Base-by-base conservation (phyloP, 1,140 invertebrate species). In the Contarinia nasturtii region DNA sequence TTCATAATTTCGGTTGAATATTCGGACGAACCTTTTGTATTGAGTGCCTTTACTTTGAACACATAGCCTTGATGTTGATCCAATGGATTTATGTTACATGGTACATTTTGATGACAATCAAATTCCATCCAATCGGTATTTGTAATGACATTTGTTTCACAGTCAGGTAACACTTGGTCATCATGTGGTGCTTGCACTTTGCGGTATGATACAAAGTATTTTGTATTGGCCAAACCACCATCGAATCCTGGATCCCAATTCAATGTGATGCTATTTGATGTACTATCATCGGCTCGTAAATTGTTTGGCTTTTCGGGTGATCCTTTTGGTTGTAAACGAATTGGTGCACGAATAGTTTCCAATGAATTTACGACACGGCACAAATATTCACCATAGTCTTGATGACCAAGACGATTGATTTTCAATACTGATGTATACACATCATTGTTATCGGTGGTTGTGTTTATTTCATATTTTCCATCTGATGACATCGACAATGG, bases 381-480 rank as follows among this genome's bases (percentile, higher is more conserved):
- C 36, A 76, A 86, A 58, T 94, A 94, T 38, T 88, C 84, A 0
- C 88, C 88, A 57, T 92, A 93, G 59, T 92, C 87, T 10, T 76
- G 71, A 15, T 80, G 73, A 18, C 76, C 75, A 3, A 92, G 73
- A 38, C 81, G 76, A 15, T 76, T 75, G 44, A 93, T 82, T 50
- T 73, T 77, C 4, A 92, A 56, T 0, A 85, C 71, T 1, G 83
- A 88, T 0, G 77, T 79, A 60, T 89, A 92, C 0, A 88, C 76
- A 53, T 94, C 88, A 58, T 87, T 86, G 49, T 82, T 77, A 45
- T 86, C 76, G 5, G 73, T 75, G 0, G 75, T 84, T 0, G 82
- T 80, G 41, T 80, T 85, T 1, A 87, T 85, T 50, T 86, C 78
- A 59, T 91, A 92, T 55, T 86, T 82, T 0, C 80, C 82, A 52